Conservation (phyloP, 2,888 invertebrate genomes). For the Amphimallon solstitiale region DNA sequence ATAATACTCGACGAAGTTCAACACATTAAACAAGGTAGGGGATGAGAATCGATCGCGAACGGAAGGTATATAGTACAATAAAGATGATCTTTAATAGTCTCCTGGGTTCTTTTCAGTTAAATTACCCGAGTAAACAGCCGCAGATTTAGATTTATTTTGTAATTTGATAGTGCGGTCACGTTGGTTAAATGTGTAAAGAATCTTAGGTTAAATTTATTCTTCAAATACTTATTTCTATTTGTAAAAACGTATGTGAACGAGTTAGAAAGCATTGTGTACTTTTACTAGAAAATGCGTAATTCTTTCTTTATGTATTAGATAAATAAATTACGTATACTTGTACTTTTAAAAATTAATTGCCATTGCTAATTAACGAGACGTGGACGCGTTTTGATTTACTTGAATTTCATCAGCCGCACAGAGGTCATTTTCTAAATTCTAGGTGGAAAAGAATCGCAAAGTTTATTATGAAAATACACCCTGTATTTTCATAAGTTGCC, state of each 20-base stretch:
- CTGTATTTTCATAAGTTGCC: too few species aligned
- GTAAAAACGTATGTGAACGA: neutral
- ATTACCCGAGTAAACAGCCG: constrained; percentile 27
- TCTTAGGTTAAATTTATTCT: constrained; percentile 10
- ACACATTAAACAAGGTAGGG: constrained; percentile 20
- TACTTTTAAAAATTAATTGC: too few species aligned
- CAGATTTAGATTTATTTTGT: constrained; percentile 27
- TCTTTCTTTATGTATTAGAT: too few species aligned
- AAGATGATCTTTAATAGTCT: constrained; percentile 38
- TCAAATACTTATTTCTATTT: neutral
- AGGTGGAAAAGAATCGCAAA: too few species aligned
- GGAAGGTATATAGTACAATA: constrained; percentile 36
- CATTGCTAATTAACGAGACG: too few species aligned
- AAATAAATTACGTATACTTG: too few species aligned
- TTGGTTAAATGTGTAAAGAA: constrained; percentile 7
- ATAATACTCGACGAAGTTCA: constrained; percentile 4
- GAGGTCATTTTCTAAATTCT: too few species aligned
- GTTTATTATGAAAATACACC: too few species aligned
- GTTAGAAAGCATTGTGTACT: too few species aligned
- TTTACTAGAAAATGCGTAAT: too few species aligned
- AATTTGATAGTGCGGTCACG: constrained; percentile 5
- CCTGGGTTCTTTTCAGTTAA: constrained; percentile 34
- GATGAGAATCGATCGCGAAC: constrained; percentile 15
- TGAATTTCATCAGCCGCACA: too few species aligned
- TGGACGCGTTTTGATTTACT: too few species aligned